A percentile compares a stretch with the other conserved stretches of the same genome.
phyloP scores from a whole-genome alignment of 2,113 vertebrate species.

The Seriola rivoliana region DNA sequence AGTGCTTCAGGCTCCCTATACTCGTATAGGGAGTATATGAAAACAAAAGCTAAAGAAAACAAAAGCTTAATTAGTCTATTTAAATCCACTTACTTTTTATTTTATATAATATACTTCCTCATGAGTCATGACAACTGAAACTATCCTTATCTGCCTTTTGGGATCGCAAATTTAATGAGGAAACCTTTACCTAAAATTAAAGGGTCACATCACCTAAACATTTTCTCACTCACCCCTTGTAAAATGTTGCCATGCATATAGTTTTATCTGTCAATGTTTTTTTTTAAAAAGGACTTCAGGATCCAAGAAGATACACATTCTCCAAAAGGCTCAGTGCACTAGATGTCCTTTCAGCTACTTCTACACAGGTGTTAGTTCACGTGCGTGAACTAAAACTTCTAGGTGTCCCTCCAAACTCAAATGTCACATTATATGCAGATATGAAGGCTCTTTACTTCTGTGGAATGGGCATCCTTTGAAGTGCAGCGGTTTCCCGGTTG shows the following conservation, averaged over 20 bases:
- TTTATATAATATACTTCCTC: no score
- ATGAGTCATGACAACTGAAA: no score
- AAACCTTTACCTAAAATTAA: not conserved
- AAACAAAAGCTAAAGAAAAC: no score
- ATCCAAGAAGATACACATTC: not conserved
- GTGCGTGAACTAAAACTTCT: not conserved
- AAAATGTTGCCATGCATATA: no score
- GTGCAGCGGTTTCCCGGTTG: conserved; percentile 94
- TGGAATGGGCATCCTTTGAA: conserved; percentile 98
- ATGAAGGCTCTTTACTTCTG: conserved; percentile 86
- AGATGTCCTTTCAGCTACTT: not conserved
- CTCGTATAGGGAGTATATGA: no score
- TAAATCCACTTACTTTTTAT: no score
- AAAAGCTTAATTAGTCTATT: no score
- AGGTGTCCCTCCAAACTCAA: not conserved
- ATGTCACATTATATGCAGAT: not conserved
- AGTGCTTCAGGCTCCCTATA: not conserved
- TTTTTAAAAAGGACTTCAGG: not conserved
- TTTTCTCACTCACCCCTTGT: not conserved
- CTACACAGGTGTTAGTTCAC: not conserved
- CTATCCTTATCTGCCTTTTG: no score
- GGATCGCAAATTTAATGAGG: no score
- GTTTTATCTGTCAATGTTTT: not conserved
- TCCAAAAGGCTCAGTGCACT: not conserved
- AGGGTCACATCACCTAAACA: not conserved